A percentile compares a stretch with the other conserved stretches of the same genome.
Evolutionary conservation across 1,140 invertebrate species (phyloP).

Genomic region (Drosophila mojavensis): DNA sequence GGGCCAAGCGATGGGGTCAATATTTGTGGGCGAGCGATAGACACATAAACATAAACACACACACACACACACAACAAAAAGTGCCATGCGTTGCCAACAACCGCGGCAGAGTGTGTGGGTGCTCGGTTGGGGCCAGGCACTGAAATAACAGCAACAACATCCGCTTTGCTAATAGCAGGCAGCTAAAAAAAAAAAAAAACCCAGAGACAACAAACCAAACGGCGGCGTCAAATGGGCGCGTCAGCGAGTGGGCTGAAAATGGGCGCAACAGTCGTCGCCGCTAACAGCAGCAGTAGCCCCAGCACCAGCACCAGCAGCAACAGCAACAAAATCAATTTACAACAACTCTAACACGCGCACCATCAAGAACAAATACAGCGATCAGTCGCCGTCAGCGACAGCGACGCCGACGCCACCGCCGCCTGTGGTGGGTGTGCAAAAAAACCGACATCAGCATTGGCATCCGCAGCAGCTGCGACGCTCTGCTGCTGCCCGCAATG

Average conservation of each 20-base stretch:
- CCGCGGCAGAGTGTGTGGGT: constrained; percentile 58
- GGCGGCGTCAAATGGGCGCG: constrained; percentile 50
- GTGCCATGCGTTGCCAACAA: constrained; percentile 62
- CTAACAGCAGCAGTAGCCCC: constrained; percentile 11
- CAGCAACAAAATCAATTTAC: constrained; percentile 75
- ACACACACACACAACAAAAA: constrained; percentile 44
- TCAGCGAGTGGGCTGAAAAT: constrained; percentile 80
- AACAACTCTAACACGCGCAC: constrained; percentile 63
- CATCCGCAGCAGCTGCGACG: constrained; percentile 19
- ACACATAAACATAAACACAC: constrained; percentile 17
- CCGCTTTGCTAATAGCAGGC: constrained; percentile 79
- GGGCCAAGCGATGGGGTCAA: constrained; percentile 53
- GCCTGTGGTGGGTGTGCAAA: constrained; percentile 70
- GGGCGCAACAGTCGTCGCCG: constrained; percentile 64
- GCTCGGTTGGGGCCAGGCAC: constrained; percentile 38
- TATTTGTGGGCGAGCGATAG: constrained; percentile 59
- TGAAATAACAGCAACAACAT: constrained; percentile 68
- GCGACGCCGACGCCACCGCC: constrained; percentile 25
- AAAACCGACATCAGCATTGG: constrained; percentile 26
- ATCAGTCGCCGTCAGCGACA: constrained; percentile 42
- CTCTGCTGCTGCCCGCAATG: constrained; percentile 31
- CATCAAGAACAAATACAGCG: constrained; percentile 60
- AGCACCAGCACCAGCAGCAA: constrained; percentile 24
- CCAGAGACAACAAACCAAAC: constrained; percentile 55
- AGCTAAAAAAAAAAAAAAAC: constrained; percentile 43